These are phyloP conservation scores for Hiodon alosoides DNA, from an alignment of 2,113 vertebrate genomes.

Conservation along the genomic window DNA sequence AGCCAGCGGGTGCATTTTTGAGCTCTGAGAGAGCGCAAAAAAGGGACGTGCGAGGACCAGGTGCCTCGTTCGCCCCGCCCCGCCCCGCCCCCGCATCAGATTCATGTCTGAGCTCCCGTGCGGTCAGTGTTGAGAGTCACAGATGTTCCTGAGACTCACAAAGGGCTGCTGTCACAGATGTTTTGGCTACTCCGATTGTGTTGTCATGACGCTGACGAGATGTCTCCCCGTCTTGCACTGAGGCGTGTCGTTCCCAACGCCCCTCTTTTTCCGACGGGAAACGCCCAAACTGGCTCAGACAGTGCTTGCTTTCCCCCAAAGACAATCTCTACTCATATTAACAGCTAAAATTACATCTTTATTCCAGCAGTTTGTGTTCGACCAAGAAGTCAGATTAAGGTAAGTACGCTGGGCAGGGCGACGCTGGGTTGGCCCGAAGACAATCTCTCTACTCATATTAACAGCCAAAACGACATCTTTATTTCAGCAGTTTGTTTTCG, in stretches of 20 bases:
- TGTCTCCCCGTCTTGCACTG: constrained; percentile 27
- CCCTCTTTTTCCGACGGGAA: no score
- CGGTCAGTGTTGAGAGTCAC: constrained; percentile 24
- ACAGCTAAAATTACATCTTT: no score
- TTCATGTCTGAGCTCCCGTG: neutral
- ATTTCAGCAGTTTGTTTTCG: no score
- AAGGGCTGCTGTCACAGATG: constrained; percentile 2
- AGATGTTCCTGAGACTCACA: constrained; percentile 17
- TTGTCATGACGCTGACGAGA: constrained; percentile 16
- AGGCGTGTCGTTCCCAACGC: neutral
- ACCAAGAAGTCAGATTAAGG: no score
- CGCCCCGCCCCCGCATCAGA: neutral
- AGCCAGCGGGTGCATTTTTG: neutral
- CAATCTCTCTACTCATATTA: no score
- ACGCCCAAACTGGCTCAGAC: constrained; percentile 20
- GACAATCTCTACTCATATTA: no score
- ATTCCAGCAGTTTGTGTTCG: no score
- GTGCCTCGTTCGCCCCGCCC: no score
- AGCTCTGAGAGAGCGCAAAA: constrained; percentile 7
- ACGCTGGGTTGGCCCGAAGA: neutral
- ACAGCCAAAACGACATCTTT: no score
- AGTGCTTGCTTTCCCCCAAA: constrained; percentile 44
- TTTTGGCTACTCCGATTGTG: no score
- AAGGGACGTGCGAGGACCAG: neutral
- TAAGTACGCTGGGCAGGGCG: no score